These are phyloP conservation scores for Epirrhoe alternata DNA, from an alignment of 2,888 invertebrate species.

Conservation along the genomic window DNA sequence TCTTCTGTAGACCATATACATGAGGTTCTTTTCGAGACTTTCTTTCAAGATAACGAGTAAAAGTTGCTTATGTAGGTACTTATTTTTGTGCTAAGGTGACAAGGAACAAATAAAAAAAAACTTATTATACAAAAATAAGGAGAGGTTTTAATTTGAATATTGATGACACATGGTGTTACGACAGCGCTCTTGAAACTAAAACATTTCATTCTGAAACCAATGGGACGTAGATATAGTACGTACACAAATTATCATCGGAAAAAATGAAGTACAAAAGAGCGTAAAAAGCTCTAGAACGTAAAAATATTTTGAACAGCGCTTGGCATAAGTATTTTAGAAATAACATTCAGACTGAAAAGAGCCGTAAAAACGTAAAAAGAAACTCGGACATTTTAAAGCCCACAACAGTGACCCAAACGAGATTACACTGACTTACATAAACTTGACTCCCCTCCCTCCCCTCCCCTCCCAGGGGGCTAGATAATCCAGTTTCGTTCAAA, in stretches of 20 bases:
- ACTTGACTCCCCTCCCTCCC: constrained; percentile 51
- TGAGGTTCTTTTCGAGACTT: no score
- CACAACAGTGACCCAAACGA: constrained; percentile 55
- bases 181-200: no score
- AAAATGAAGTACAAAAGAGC: background rate
- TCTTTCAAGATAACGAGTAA: no score
- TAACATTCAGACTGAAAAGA: constrained; percentile 5
- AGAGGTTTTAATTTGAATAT: no score
- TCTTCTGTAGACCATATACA: background rate
- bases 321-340: background rate
- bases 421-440: constrained; percentile 71
- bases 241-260: background rate
- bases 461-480: constrained; percentile 51
- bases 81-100: no score
- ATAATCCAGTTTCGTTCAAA: constrained; percentile 77
- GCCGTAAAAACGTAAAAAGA: constrained; percentile 5
- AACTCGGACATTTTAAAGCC: constrained; percentile 14
- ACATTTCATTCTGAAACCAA: no score
- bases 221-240: no score
- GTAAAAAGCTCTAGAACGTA: background rate
- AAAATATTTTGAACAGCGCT: background rate
- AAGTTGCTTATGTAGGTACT: no score
- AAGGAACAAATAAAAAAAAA: no score
- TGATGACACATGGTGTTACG: no score
- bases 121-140: no score